Conservation (phyloP, 2,888 invertebrate genomes). For the Cheilosia soror region DNA sequence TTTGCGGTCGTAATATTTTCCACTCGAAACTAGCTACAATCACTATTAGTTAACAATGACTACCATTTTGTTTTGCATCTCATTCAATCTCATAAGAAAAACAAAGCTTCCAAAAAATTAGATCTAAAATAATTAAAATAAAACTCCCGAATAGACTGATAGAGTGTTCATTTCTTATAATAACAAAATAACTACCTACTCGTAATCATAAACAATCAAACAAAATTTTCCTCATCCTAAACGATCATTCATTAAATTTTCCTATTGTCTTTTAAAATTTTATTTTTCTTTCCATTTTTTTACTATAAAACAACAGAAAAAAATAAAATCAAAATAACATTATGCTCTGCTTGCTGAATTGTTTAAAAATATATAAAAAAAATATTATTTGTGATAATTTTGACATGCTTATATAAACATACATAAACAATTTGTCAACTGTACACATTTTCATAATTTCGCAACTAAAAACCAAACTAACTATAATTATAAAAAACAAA, state of each 20-base stretch:
- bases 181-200: constrained; percentile 40
- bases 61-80: not conserved
- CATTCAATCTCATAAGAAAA: constrained; percentile 10
- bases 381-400: constrained; percentile 68
- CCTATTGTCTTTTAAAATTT: constrained; percentile 3
- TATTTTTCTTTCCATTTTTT: constrained; percentile 14
- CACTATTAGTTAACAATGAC: no score
- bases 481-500: constrained; percentile 36
- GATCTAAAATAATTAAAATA: constrained; percentile 4
- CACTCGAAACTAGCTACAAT: no score
- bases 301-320: not conserved
- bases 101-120: constrained; percentile 27
- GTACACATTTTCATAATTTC: constrained; percentile 51
- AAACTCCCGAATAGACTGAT: constrained; percentile 62
- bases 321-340: constrained; percentile 4
- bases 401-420: constrained; percentile 37
- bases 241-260: constrained; percentile 22
- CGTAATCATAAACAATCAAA: constrained; percentile 33
- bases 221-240: constrained; percentile 25
- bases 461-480: constrained; percentile 55
- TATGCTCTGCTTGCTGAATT: constrained; percentile 66
- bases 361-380: constrained; percentile 25
- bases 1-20: no score
- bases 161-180: constrained; percentile 41
- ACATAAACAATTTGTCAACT: constrained; percentile 26